Base-by-base conservation (phyloP, 2,113 vertebrate genomes). In the Psittacula cyanocephala region DNA sequence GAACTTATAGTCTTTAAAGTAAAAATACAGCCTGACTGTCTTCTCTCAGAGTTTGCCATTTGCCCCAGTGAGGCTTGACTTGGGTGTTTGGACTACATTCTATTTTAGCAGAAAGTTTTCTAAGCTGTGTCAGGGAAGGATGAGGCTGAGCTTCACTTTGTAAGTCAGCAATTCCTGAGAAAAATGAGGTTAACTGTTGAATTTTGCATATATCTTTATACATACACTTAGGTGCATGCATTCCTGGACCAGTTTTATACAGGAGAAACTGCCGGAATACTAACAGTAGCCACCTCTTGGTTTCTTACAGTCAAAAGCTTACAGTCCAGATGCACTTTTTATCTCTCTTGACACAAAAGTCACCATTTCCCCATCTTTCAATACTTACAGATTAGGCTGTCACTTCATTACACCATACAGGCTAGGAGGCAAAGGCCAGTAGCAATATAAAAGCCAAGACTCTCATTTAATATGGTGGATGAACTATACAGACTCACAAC, bases 1-100 rank as follows among this genome's bases (percentile, higher is more conserved):
- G 76, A 75, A 91, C 65, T n/a, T 88, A 64, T 11, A 92, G 10
- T 64, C 67, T 96, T 95, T 76, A 31, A 91, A 92, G 59, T 68
- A 89, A 96, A 95, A 91, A 81, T 9, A 13, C 8, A 11, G 3
- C 39, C 41, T 43, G 28, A 47, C 35, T 65, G 6, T 79, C 23
- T 81, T 92, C 23, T 46, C 35, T 68, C 25, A 18, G 75, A 84
- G 12, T 43, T 63, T 72, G 29, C 4, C 7, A 20, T 72, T 93
- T 72, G 13, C 23, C 37, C 77, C 24, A 16, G 27, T 47, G 47
- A 57, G 37, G 9, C 7, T 79, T 82, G 18, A 44, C 82, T 70
- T 75, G 44, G 24, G 12, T 57, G 13, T 37, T 62, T 83, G 63
- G 16, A 47, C 9, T 52, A 77, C 31, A 27, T 67, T 67, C 13